Conservation (phyloP, 2,888 invertebrate species). For the Ormyrus thymus region DNA sequence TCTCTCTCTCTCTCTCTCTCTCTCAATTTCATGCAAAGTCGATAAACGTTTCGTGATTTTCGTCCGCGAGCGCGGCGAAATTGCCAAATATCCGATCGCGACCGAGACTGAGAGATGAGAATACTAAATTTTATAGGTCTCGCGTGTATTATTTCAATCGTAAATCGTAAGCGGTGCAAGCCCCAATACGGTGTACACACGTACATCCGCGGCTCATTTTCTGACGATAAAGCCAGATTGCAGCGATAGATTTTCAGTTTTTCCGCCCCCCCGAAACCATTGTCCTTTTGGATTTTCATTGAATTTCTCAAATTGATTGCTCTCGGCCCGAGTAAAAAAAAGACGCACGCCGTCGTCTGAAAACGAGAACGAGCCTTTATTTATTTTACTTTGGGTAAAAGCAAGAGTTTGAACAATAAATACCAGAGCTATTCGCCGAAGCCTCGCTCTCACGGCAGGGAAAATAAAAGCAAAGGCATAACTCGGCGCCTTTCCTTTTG, state of each 20-base stretch:
- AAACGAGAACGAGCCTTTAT: no score
- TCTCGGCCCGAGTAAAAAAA: not conserved
- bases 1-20: conserved; percentile 1
- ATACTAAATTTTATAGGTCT: conserved; percentile 53
- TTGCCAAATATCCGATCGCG: conserved; percentile 43
- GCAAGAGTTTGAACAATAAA: not conserved
- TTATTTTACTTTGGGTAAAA: no score
- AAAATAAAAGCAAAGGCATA: not conserved
- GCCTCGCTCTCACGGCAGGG: not conserved
- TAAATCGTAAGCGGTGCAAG: not conserved
- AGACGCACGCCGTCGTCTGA: no score
- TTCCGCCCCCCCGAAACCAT: not conserved
- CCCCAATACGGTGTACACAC: not conserved
- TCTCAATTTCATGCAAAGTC: conserved; percentile 52
- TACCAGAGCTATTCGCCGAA: not conserved
- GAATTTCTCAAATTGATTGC: not conserved
- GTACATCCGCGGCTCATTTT: conserved; percentile 35
- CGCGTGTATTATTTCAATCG: conserved; percentile 51
- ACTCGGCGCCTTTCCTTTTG: not conserved
- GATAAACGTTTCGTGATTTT: conserved; percentile 55
- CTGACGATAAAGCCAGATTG: not conserved
- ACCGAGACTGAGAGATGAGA: conserved; percentile 22
- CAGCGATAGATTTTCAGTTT: no score
- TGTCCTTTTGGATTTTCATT: not conserved
- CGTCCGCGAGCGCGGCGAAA: conserved; percentile 30